Percentiles rank a stretch among this genome's conserved stretches.
These are phyloP conservation scores for Zaprionus obscuricornis DNA, from an alignment of 2,888 invertebrate genomes.

Conservation along the genomic window DNA sequence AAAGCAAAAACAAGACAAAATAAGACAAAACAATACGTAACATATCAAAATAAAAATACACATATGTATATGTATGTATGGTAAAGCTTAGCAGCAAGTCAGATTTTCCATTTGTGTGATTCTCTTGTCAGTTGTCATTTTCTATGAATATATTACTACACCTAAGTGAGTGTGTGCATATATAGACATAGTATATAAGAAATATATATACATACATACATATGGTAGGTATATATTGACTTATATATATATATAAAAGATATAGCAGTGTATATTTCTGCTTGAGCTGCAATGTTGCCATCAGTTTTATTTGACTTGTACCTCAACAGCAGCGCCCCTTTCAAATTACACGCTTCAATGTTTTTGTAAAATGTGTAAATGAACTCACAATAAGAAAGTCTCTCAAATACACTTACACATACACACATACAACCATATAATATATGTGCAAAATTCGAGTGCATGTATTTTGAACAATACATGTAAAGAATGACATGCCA, in stretches of 20 bases:
- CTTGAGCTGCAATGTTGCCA: conserved; percentile 38
- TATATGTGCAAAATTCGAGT: conserved; percentile 1
- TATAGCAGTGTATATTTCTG: conserved; percentile 19
- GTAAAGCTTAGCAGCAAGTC: conserved; percentile 46
- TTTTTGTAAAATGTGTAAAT: conserved; percentile 76
- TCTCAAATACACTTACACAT: conserved; percentile 11
- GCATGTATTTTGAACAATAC: conserved; percentile 17
- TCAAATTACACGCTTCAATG: conserved; percentile 72
- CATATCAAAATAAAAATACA: conserved; percentile 15
- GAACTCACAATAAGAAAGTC: conserved; percentile 62
- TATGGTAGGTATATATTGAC: not conserved
- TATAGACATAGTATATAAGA: too few relatives aligned
- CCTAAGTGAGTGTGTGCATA: not conserved
- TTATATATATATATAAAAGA: not conserved
- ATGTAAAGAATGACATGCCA: conserved; percentile 65
- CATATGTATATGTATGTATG: not conserved
- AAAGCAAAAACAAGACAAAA: conserved; percentile 20
- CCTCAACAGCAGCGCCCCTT: conserved; percentile 35
- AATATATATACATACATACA: too few relatives aligned
- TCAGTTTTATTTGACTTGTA: conserved; percentile 44
- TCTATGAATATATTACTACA: conserved; percentile 72
- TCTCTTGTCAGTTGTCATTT: conserved; percentile 76
- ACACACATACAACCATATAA: not conserved
- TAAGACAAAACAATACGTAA: conserved; percentile 18
- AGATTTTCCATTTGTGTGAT: conserved; percentile 72